Base-by-base conservation (phyloP, 2,797 vertebrate genomes). In the Oceanodroma leucorhoa region DNA sequence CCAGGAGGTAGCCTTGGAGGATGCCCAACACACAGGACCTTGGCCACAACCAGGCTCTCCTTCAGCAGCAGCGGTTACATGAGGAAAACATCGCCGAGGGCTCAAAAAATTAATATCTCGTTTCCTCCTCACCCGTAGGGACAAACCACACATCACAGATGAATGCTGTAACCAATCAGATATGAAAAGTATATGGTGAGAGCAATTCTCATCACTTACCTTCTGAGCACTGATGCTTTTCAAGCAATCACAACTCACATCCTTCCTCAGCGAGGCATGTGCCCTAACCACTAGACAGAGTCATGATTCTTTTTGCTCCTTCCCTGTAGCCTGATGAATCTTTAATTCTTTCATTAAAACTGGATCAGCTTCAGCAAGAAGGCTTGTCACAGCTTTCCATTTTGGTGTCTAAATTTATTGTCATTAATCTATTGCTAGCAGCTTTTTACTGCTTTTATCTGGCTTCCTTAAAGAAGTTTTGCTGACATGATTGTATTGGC, bases 321-420 rank as follows among this genome's bases (percentile, higher is more conserved):
- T 90, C 61, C 43, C 41, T 90, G 45, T 79, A 71, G 43, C 54
- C 57, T 89, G 83, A 94, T 97, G 77, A 96, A 96, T 95, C 88
- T 97, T 95, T 97, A 96, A 97, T 95, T 94, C 69, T 93, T 95
- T 93, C 90, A 97, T 97, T 95, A 95, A 93, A 88, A 54, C 70
- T 83, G 77, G 77, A 94, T 91, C 80, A 90, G 66, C 73, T 91
- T 87, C 72, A 84, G 58, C 70, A 94, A 76, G 51, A 87, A 51
- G 54, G 51, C 54, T 76, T 91, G 65, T 71, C 72, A 90, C 1
- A 8, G 57, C 14, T 92, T 90, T 73, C 58, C 77, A 45, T 86
- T 88, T 87, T 65, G n/a, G 65, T 89, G 62, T 66, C 83, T 81
- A 36, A 84, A 94, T 95, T 81, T 91, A 90, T 88, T 94, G 66